phyloP scores from a whole-genome alignment of 2,888 invertebrate species.

The Lepetodrilus schrolli region DNA sequence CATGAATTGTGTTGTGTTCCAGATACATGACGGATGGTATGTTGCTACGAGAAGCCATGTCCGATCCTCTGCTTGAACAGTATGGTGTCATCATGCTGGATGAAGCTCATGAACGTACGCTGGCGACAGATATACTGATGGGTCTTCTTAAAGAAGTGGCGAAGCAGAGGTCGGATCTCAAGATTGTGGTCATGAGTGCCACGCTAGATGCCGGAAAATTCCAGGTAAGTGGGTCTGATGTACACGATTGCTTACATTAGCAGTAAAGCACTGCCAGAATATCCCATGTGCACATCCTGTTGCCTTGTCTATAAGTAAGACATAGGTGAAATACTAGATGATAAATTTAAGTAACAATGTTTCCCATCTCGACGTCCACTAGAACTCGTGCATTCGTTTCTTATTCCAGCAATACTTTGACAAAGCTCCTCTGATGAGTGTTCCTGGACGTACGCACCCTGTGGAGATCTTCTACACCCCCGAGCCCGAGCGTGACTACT shows the following conservation, averaged over 20 bases:
- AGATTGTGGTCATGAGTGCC: slow-evolving; percentile 99
- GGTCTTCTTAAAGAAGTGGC: slow-evolving; percentile 97
- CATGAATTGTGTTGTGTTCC: too few species aligned
- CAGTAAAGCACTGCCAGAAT: too few species aligned
- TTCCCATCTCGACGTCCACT: too few species aligned
- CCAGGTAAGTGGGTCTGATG: too few species aligned
- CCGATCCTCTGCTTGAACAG: slow-evolving; percentile 95
- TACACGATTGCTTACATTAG: too few species aligned
- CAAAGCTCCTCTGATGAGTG: slow-evolving; percentile 97
- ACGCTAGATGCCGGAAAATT: slow-evolving; percentile 99
- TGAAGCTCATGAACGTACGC: slow-evolving; percentile 98
- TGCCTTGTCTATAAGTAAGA: too few species aligned
- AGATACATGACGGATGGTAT: slow-evolving; percentile 99
- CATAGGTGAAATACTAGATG: too few species aligned
- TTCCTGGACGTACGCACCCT: slow-evolving; percentile 95
- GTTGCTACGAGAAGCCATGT: slow-evolving; percentile 99
- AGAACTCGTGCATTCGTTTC: too few species aligned
- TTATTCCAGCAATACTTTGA: slow-evolving; percentile 89
- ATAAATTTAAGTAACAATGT: too few species aligned
- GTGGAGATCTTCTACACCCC: slow-evolving; percentile 99
- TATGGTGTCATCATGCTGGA: slow-evolving; percentile 97
- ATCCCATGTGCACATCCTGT: too few species aligned
- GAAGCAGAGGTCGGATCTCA: slow-evolving; percentile 92
- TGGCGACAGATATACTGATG: slow-evolving; percentile 99
- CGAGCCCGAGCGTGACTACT: slow-evolving; percentile 96